phyloP scores from a whole-genome alignment of 1,140 invertebrate genomes.

The Drosophila melanica region DNA sequence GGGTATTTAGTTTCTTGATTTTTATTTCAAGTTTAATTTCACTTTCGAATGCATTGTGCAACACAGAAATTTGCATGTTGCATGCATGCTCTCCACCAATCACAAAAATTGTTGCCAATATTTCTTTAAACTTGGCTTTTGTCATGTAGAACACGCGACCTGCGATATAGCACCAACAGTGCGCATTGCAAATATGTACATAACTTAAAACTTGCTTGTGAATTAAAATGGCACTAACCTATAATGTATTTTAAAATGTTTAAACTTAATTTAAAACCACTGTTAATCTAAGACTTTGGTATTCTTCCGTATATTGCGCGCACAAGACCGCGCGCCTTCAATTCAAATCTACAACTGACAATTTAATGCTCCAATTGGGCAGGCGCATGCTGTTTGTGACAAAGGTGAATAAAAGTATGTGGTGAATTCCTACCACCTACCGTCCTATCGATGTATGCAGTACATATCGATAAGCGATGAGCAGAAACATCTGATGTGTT shows the following conservation, averaged over 20 bases:
- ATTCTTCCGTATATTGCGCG: constrained; percentile 9
- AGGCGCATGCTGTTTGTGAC: constrained; percentile 28
- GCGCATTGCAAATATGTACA: constrained; percentile 37
- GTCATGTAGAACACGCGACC: constrained; percentile 28
- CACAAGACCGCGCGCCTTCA: constrained; percentile 34
- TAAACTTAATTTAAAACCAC: constrained; percentile 31
- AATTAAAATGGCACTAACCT: constrained; percentile 64
- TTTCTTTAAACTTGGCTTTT: constrained; percentile 3
- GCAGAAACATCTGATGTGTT: constrained; percentile 45
- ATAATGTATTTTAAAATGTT: constrained; percentile 52
- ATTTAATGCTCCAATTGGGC: constrained; percentile 37
- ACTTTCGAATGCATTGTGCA: constrained; percentile 48
- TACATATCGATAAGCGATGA: constrained; percentile 34
- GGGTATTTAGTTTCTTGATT: neutral
- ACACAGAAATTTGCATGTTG: constrained; percentile 33
- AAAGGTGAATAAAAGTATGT: constrained; percentile 9
- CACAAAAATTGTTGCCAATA: constrained; percentile 8
- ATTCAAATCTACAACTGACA: constrained; percentile 51
- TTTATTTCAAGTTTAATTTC: constrained; percentile 45
- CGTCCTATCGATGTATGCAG: constrained; percentile 12
- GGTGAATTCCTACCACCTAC: constrained; percentile 15
- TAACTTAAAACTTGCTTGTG: constrained; percentile 63
- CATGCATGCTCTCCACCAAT: constrained; percentile 24
- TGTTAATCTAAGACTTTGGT: constrained; percentile 17
- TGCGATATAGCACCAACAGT: neutral